Base-by-base conservation (phyloP, 1,140 invertebrate genomes). In the Mycetomoellerius zeteki region DNA sequence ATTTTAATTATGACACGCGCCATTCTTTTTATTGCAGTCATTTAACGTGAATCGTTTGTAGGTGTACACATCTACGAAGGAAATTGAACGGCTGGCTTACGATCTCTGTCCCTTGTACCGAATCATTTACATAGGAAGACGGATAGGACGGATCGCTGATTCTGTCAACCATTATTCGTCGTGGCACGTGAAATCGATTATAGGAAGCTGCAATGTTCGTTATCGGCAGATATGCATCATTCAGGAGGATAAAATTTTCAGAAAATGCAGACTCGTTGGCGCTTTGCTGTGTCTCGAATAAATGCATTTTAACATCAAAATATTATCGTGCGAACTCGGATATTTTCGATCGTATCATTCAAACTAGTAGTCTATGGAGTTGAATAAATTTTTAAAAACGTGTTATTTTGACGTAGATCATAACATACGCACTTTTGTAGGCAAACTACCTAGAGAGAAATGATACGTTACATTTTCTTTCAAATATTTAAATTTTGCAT, bases 101-200 rank as follows among this genome's bases (percentile, higher is more conserved):
- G 85, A 75, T 85, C 77, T 54, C 58, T 75, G 78, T 67, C 33
- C 86, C 78, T 16, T 88, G 86, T 73, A 89, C 75, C 54, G 58
- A 90, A 67, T 90, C 89, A 78, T 86, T 90, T 90, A 88, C 89
- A 90, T 76, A 84, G 69, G 43, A 80, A 73, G 82, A 47, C 56
- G 37, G 82, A 69, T 90, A 91, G 88, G 89, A 91, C 67, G 88
- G 86, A 90, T 91, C 88, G 54, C 60, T 80, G 88, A 86, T 82
- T 81, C 58, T 85, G 75, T 88, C 77, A 89, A 88, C 73, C 80
- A 85, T 90, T 89, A 89, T 89, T 81, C 89, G 88, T 78, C 80
- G 76, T n/a, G 43, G 65, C 73, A 76, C 78, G 82, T 52, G 62
- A 77, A 90, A 89, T 89, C 89, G 85, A 90, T 90, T 90, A 90